Conservation (phyloP, 2,113 vertebrate genomes). For the Prolemur simus region DNA sequence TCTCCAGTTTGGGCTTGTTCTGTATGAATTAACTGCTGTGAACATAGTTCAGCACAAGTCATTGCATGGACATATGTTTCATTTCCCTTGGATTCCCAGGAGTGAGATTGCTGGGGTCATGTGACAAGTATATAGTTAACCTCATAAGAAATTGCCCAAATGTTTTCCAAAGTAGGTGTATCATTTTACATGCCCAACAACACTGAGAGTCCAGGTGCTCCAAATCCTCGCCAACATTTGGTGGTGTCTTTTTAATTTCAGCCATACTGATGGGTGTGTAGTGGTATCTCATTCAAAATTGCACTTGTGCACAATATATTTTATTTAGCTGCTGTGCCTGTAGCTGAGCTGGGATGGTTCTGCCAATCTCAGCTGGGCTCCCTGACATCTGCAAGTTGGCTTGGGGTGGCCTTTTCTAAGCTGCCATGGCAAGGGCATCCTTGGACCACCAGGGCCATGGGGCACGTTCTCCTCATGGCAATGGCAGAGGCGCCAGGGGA, state of each 20-base stretch:
- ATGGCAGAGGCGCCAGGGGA: not conserved
- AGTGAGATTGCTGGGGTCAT: not conserved
- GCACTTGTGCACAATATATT: not conserved
- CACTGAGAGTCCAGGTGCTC: not conserved
- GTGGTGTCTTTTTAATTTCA: not conserved
- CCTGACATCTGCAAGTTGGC: not conserved
- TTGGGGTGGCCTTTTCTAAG: not conserved
- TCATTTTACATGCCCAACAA: not conserved
- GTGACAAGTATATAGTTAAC: not conserved
- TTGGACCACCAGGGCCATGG: not conserved
- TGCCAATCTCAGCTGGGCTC: not conserved
- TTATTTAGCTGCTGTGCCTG: not conserved
- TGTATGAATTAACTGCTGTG: not conserved
- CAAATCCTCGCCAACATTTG: not conserved
- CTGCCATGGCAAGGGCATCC: not conserved
- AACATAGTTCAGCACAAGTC: not conserved
- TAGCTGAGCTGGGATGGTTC: not conserved
- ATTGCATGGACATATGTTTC: not conserved
- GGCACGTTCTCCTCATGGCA: not conserved
- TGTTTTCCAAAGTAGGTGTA: not conserved
- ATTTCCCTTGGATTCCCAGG: not conserved
- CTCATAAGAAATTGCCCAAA: not conserved
- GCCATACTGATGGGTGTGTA: not conserved
- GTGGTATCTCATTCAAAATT: not conserved
- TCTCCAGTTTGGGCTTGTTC: not conserved